A percentile compares a stretch with the other conserved stretches of the same genome.
These are phyloP conservation scores for Typhlichthys eigenmanni DNA, from an alignment of 2,797 vertebrate genomes.

Conservation along the genomic window DNA sequence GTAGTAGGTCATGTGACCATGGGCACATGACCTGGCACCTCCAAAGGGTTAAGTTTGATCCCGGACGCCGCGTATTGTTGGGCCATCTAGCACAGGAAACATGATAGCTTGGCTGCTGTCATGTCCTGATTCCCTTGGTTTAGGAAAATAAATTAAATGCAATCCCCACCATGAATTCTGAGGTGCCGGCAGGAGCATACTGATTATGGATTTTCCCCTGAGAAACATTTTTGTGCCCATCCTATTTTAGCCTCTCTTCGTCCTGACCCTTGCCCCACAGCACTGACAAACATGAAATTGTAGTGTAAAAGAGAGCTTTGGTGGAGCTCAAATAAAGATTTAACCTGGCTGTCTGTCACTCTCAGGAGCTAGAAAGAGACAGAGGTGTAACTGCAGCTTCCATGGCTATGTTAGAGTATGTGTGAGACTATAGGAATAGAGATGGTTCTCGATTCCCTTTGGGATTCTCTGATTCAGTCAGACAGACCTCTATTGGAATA, in stretches of 20 bases:
- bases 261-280: constrained; percentile 24
- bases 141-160: constrained; percentile 91
- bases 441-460: constrained; percentile 27
- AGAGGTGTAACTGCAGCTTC: constrained; percentile 73
- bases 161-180: constrained; percentile 83
- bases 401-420: constrained; percentile 71
- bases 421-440: constrained; percentile 40
- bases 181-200: constrained; percentile 83
- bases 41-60: constrained; percentile 68
- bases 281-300: constrained; percentile 30
- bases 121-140: constrained; percentile 81
- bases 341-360: constrained; percentile 72
- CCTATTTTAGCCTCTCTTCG: constrained; percentile 30
- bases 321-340: constrained; percentile 81
- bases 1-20: background rate
- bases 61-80: constrained; percentile 57
- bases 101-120: constrained; percentile 82
- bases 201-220: constrained; percentile 92
- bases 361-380: constrained; percentile 40
- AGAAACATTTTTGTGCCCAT: constrained; percentile 87
- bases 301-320: constrained; percentile 47
- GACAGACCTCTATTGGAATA: constrained; percentile 24
- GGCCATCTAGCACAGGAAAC: constrained; percentile 78
- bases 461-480: constrained; percentile 26
- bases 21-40: constrained; percentile 35